A percentile compares a stretch with the other conserved stretches of the same genome.
Evolutionary conservation across 2,113 vertebrate genomes (phyloP).

Genomic region (Dermatemys mawii): DNA sequence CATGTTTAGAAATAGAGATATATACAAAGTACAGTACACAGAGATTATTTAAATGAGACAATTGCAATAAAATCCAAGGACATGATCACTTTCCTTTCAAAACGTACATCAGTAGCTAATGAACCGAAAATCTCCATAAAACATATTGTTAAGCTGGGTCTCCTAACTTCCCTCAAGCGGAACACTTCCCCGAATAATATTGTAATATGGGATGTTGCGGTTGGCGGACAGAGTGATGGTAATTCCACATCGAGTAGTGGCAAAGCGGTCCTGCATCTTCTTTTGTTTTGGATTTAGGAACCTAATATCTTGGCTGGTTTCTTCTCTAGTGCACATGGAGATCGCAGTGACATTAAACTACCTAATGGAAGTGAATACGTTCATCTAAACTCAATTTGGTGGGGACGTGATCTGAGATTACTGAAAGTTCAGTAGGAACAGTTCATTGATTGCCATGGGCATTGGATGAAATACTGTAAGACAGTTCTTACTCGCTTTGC

Average conservation of each 20-base stretch:
- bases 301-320: too few relatives aligned
- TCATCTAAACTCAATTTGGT: too few relatives aligned
- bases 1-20: background rate
- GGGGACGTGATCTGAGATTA: too few relatives aligned
- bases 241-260: background rate
- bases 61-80: background rate
- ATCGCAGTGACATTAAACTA: too few relatives aligned
- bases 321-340: too few relatives aligned
- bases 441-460: too few relatives aligned
- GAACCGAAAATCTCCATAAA: background rate
- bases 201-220: background rate
- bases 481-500: too few relatives aligned
- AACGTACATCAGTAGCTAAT: background rate
- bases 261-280: too few relatives aligned
- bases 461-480: too few relatives aligned
- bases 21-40: background rate
- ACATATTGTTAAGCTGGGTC: background rate
- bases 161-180: background rate
- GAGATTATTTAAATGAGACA: background rate
- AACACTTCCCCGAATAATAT: fast-evolving
- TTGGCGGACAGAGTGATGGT: background rate
- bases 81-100: background rate
- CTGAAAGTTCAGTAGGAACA: too few relatives aligned
- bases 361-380: too few relatives aligned
- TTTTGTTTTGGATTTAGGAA: too few relatives aligned